Conservation (phyloP, 2,113 vertebrate species). For the Zingel zingel region DNA sequence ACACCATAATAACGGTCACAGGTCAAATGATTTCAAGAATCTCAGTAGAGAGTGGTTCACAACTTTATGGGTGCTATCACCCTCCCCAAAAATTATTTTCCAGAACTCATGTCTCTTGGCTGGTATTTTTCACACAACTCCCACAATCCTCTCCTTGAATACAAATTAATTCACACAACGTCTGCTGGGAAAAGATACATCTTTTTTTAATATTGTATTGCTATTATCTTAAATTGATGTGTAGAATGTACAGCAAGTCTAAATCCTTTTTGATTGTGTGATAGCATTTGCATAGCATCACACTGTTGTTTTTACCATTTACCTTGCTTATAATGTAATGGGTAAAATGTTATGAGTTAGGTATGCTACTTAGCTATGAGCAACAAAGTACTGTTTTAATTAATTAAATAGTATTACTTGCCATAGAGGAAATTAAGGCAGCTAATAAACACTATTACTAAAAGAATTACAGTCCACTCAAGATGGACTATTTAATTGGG, state of each 20-base stretch:
- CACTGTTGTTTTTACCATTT: neutral
- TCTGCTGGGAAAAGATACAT: conserved; percentile 14
- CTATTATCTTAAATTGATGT: neutral
- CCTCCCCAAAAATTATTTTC: conserved; percentile 30
- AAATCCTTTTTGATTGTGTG: neutral
- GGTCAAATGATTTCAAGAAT: conserved; percentile 41
- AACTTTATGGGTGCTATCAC: conserved; percentile 40
- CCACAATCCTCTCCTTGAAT: conserved; percentile 40
- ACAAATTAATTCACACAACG: conserved; percentile 41
- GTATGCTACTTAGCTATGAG: neutral
- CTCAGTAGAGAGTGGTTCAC: conserved; percentile 42
- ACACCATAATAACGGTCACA: conserved; percentile 11
- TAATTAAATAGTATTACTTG: neutral
- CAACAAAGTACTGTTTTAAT: neutral
- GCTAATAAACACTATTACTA: neutral
- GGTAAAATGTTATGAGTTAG: neutral
- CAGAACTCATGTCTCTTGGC: conserved; percentile 50
- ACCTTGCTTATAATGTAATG: neutral
- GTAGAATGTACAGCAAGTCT: neutral
- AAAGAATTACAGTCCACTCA: neutral
- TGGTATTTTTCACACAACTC: conserved; percentile 53
- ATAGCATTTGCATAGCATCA: neutral
- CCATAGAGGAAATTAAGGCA: neutral
- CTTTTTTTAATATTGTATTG: neutral
- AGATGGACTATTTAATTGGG: neutral